Base-by-base conservation (phyloP, 1,140 invertebrate genomes). In the Druon quercuslanigerum region DNA sequence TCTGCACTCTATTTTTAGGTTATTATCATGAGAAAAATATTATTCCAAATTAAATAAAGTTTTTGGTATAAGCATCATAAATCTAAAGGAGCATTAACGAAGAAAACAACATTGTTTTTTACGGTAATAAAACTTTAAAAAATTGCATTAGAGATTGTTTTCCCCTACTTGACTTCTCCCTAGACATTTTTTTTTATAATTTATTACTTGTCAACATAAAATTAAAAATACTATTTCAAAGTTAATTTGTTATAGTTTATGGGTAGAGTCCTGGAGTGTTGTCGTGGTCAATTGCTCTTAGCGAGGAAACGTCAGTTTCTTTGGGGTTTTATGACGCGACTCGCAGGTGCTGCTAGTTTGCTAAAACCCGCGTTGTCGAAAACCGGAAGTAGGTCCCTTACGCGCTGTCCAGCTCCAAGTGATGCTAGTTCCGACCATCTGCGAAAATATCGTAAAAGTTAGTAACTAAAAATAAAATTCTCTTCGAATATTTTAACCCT, bases 311-410 rank as follows among this genome's bases (percentile, higher is more conserved):
- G 82, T 90, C 87, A 90, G 80, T 89, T 89, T 81, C 88, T 87
- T 72, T 91, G 86, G n/a, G 96, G 95, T 86, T 96, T 96, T 82
- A 96, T 93, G 81, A 94, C 92, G 83, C 95, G 94, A 81, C 94
- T 96, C 8, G 95, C 92, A 73, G 96, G 95, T 80, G 96, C 94
- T 52, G 95, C 95, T 88, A 96, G 93, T 90, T 96, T 95, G 75
- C 92, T 91, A 89, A 96, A 96, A 14, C 95, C 95, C 76, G 95
- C 93, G 83, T 96, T 94, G 89, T 96, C 96, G 87, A 96, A 96
- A 17, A 96, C 96, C 50, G 96, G 96, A 76, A 96, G 91, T 66
- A 96, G 91, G 83, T 96, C 95, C 77, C 95, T 93, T 72, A 95
- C 95, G 86, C 95, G 93, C 80, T 90, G 91, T 76, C 95, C 95